Percentiles rank a stretch among this genome's conserved stretches.
Evolutionary conservation across 2,888 invertebrate species (phyloP).

Genomic region (Heteromurus nitidus): DNA sequence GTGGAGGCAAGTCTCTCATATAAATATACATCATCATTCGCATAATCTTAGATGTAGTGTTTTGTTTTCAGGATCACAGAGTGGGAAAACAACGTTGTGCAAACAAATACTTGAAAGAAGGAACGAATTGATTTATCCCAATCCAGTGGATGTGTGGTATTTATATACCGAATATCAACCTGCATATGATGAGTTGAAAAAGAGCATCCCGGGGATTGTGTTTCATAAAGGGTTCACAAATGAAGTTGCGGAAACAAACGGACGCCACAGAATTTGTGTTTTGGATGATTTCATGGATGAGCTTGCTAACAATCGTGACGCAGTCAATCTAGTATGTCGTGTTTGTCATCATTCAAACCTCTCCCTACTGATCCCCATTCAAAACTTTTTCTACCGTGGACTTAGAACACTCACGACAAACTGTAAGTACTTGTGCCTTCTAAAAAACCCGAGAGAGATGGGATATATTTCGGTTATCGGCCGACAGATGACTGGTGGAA

Average conservation of each 20-base stretch:
- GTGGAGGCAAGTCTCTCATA: no score
- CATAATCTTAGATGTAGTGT: no score
- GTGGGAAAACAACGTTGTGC: slow-evolving; percentile 23
- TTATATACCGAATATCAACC: slow-evolving; percentile 34
- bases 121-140: slow-evolving; percentile 25
- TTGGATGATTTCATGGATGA: slow-evolving; percentile 46
- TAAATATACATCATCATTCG: no score
- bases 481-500: slow-evolving; percentile 31
- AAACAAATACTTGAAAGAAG: slow-evolving; percentile 1
- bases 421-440: slow-evolving; percentile 18
- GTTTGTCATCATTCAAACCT: slow-evolving; percentile 18
- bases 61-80: no score
- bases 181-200: neutral
- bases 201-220: neutral
- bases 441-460: slow-evolving; percentile 21
- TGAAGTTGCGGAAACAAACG: slow-evolving; percentile 13
- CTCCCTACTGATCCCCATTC: slow-evolving; percentile 7
- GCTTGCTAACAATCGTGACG: slow-evolving; percentile 8
- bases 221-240: slow-evolving; percentile 44
- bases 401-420: slow-evolving; percentile 25
- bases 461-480: neutral
- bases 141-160: slow-evolving; percentile 2
- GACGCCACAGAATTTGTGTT: neutral
- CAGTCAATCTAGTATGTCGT: slow-evolving; percentile 9
- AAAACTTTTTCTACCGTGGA: slow-evolving; percentile 18